These are phyloP conservation scores for Anarsia innoxiella DNA, from an alignment of 2,888 invertebrate species.

Conservation along the genomic window DNA sequence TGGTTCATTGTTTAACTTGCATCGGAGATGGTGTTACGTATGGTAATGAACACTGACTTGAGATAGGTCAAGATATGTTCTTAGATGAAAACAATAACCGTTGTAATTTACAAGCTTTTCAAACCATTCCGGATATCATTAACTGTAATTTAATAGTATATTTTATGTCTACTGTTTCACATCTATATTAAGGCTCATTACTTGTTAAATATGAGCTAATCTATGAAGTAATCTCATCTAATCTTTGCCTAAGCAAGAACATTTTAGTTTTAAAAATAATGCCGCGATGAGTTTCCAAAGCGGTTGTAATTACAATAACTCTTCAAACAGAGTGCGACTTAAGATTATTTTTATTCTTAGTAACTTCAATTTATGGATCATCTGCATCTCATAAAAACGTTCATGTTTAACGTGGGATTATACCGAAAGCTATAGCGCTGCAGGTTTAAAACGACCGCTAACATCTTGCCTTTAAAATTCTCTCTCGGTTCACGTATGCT, in stretches of 20 bases:
- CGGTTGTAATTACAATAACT: conserved; percentile 17
- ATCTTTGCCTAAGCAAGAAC: too few relatives aligned
- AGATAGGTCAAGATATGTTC: conserved; percentile 4
- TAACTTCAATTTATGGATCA: conserved; percentile 34
- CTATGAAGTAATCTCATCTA: too few relatives aligned
- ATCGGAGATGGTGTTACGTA: background rate
- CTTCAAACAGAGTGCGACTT: conserved; percentile 13
- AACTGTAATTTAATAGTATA: too few relatives aligned
- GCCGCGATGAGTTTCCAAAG: background rate
- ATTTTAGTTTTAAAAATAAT: conserved; percentile 1
- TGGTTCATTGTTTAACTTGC: conserved; percentile 5
- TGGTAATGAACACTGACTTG: background rate
- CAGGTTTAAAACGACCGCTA: too few relatives aligned
- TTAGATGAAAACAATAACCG: too few relatives aligned
- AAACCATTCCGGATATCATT: too few relatives aligned
- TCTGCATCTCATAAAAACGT: conserved; percentile 51
- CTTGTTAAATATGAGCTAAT: too few relatives aligned
- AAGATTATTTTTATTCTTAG: conserved; percentile 20
- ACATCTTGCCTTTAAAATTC: too few relatives aligned
- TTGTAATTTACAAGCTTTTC: too few relatives aligned
- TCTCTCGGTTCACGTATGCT: background rate
- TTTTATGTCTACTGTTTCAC: too few relatives aligned
- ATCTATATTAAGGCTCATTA: too few relatives aligned
- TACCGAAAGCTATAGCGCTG: conserved; percentile 34
- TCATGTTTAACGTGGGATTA: conserved; percentile 62